phyloP scores from a whole-genome alignment of 2,797 vertebrate species.

The Sebastiscus albofasciatus region DNA sequence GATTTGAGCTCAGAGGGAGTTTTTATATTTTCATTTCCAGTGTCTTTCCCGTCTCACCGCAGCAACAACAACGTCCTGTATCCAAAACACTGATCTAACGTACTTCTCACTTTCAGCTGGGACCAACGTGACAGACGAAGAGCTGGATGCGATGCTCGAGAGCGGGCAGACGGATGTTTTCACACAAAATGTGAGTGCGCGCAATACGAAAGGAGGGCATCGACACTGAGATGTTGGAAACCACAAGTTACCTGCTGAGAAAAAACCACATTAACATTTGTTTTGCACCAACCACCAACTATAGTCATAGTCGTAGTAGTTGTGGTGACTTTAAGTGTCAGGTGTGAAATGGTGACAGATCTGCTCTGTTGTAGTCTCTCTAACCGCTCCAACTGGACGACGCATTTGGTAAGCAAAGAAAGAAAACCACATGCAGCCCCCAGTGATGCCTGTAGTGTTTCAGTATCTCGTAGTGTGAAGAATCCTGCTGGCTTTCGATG shows the following conservation, averaged over 20 bases:
- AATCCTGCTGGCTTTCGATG: neutral
- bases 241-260: neutral
- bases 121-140: slow-evolving; percentile 84
- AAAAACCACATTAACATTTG: neutral
- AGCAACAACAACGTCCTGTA: neutral
- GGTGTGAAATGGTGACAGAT: slow-evolving; percentile 10
- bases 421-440: neutral
- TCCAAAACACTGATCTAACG: neutral
- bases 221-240: neutral
- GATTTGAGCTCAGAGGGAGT: neutral
- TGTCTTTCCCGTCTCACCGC: neutral
- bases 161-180: slow-evolving; percentile 92
- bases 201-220: neutral
- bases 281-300: neutral
- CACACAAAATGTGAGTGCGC: slow-evolving; percentile 89
- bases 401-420: slow-evolving; percentile 63
- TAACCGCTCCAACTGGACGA: slow-evolving; percentile 57
- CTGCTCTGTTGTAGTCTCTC: slow-evolving; percentile 55
- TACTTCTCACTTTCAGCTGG: slow-evolving; percentile 68
- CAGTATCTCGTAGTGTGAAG: neutral
- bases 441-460: neutral
- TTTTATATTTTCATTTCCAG: neutral
- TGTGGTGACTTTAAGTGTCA: neutral
- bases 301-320: too few species aligned
- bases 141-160: slow-evolving; percentile 91